Evolutionary conservation across 2,797 vertebrate species (phyloP).

Genomic region (Eulemur albifrons): DNA sequence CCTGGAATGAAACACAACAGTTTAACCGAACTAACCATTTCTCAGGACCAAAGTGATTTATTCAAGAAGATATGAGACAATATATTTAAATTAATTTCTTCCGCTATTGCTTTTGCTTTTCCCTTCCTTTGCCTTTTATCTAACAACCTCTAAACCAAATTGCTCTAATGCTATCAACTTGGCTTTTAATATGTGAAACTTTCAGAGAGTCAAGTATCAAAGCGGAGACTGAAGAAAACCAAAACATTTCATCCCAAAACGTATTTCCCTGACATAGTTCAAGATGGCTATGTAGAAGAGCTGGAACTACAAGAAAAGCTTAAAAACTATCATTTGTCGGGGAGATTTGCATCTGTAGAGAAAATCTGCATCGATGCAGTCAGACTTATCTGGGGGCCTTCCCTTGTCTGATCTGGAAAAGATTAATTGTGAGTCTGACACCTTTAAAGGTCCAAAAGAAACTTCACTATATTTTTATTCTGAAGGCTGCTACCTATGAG

Average conservation of each 20-base stretch:
- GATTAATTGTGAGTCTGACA: neutral
- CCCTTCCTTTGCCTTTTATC: neutral
- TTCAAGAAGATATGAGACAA: neutral
- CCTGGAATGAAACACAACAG: neutral
- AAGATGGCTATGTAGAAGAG: neutral
- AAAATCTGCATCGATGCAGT: neutral
- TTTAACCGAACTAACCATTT: neutral
- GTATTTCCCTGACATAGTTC: neutral
- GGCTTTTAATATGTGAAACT: neutral
- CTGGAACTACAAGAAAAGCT: neutral
- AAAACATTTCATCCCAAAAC: neutral
- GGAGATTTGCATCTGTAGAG: neutral
- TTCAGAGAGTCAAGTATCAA: neutral
- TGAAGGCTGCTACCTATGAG: neutral
- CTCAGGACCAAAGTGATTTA: neutral
- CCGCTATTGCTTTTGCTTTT: neutral
- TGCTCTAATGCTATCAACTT: neutral
- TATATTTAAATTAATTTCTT: neutral
- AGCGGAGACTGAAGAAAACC: neutral
- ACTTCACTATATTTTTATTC: neutral
- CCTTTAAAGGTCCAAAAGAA: neutral
- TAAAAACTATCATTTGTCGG: fast-evolving
- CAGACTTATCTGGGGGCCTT: neutral
- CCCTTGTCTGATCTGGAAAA: neutral
- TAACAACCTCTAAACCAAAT: neutral